Evolutionary conservation across 2,888 invertebrate genomes (phyloP), one percentile per base, ranked within the genome.

Genomic region (Argyra leucocephala): DNA sequence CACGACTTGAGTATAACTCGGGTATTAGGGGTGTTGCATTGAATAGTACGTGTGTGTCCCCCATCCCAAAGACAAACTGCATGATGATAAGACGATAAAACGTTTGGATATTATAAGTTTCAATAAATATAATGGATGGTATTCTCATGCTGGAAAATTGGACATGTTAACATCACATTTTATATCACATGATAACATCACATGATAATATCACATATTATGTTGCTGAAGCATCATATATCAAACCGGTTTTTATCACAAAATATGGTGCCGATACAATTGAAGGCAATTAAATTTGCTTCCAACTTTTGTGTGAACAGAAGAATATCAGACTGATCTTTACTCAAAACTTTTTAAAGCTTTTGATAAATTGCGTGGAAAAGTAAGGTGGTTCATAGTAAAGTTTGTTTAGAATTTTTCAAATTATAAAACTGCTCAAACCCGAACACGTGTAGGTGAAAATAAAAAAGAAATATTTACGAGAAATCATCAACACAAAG

Each of bases 321-420:
- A 98, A 79, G 97, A 98, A 75, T 99, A 91, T 76, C 98, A 99
- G 80, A 85, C 86, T 1, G 87, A 89, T 61, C 78, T 95, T 64
- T 83, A 96, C 76, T 85, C 89, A 0, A 85, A 89, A 73, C 94
- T 97, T 75, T 97, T 98, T 76, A 85, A 88, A 75, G 95, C 93
- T 0, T 97, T 98, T 76, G 98, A 98, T 77, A 79, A 80, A n/a
- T 79, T 96, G 31, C 84, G 93, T 64, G 81, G 81, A 3, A 79
- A 85, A 66, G 85, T n/a, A n/a, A n/a, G 86, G 6, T 92, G 90
- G 81, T 91, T 98, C 73, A 86, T 93, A 26, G 98, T 98, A 3
- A 97, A 98, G 82, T 94, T 97, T 83, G 91, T 97, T 61, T 98
- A 98, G 98, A 98, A 98, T 80, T 98, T 98, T 80, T 98, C 98